Evolutionary conservation across 2,888 invertebrate genomes (phyloP).

Genomic region (Parasteatoda lunata): DNA sequence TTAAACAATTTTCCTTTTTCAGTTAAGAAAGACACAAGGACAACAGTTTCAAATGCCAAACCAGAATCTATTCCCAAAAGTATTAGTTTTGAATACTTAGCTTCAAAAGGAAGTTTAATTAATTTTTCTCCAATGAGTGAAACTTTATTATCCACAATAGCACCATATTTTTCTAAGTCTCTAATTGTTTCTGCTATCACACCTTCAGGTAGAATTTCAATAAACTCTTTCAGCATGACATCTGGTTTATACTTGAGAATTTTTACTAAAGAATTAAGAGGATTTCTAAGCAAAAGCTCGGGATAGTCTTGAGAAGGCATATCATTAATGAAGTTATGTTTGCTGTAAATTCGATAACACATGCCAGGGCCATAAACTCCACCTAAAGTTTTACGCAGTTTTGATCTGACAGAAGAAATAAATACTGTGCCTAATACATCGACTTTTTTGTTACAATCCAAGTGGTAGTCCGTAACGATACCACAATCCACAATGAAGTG

Average conservation of each 20-base stretch:
- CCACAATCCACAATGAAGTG: slow-evolving; percentile 53
- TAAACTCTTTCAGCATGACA: not conserved
- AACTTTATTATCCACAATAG: slow-evolving; percentile 24
- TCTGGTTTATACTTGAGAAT: slow-evolving; percentile 25
- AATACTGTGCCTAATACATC: slow-evolving; percentile 22
- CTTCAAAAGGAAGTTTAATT: slow-evolving; percentile 37
- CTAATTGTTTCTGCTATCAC: not conserved
- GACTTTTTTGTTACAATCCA: slow-evolving; percentile 18
- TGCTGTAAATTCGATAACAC: slow-evolving; percentile 52
- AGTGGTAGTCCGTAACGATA: slow-evolving; percentile 1
- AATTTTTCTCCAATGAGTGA: slow-evolving; percentile 39
- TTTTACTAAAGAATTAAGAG: slow-evolving; percentile 40
- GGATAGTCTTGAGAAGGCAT: slow-evolving; percentile 29
- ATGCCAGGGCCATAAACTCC: slow-evolving; percentile 25
- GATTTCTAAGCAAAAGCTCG: slow-evolving; percentile 45
- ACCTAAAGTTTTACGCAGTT: slow-evolving; percentile 27
- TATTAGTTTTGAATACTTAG: slow-evolving; percentile 52
- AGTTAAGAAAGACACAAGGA: slow-evolving; percentile 44
- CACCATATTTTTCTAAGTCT: slow-evolving; percentile 34
- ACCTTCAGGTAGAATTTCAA: slow-evolving; percentile 32
- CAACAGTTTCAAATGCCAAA: slow-evolving; percentile 42
- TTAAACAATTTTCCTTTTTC: slow-evolving; percentile 25
- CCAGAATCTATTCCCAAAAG: slow-evolving; percentile 35
- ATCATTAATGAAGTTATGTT: slow-evolving; percentile 36
- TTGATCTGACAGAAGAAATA: slow-evolving; percentile 28